Percentiles rank a stretch among this genome's conserved stretches.
These are phyloP conservation scores for Clarias platycephalus DNA, from an alignment of 2,797 vertebrate species.

Conservation along the genomic window DNA sequence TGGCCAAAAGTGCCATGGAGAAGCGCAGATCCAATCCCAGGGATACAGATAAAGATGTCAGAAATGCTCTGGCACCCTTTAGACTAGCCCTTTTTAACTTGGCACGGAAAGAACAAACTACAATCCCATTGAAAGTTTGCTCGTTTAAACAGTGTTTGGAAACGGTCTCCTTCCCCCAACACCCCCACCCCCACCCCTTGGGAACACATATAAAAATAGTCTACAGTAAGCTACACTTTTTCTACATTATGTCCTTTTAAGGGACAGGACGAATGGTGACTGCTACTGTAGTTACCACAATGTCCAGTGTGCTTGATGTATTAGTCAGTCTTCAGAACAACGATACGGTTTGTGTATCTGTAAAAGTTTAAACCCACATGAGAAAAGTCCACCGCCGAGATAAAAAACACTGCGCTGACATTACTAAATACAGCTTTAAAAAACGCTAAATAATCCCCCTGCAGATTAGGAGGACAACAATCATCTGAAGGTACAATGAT, in stretches of 20 bases:
- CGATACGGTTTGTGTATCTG: not conserved
- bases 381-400: not conserved
- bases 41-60: constrained; percentile 59
- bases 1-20: constrained; percentile 57
- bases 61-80: constrained; percentile 49
- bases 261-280: constrained; percentile 14
- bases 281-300: constrained; percentile 18
- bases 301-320: constrained; percentile 3
- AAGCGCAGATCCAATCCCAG: constrained; percentile 51
- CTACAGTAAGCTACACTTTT: not conserved
- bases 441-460: not conserved
- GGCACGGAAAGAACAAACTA: constrained; percentile 46
- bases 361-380: constrained; percentile 7
- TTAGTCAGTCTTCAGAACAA: not conserved
- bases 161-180: constrained; percentile 36
- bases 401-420: constrained; percentile 33
- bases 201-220: constrained; percentile 13
- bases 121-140: constrained; percentile 28
- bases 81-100: constrained; percentile 52
- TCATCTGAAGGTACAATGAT: not conserved
- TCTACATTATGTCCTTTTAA: constrained; percentile 14
- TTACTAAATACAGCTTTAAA: constrained; percentile 25
- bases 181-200: constrained; percentile 42
- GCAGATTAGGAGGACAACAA: no score
- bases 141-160: constrained; percentile 44